These are phyloP conservation scores for Rotaria sp. DNA, from an alignment of 2,888 invertebrate species.

Conservation along the genomic window DNA sequence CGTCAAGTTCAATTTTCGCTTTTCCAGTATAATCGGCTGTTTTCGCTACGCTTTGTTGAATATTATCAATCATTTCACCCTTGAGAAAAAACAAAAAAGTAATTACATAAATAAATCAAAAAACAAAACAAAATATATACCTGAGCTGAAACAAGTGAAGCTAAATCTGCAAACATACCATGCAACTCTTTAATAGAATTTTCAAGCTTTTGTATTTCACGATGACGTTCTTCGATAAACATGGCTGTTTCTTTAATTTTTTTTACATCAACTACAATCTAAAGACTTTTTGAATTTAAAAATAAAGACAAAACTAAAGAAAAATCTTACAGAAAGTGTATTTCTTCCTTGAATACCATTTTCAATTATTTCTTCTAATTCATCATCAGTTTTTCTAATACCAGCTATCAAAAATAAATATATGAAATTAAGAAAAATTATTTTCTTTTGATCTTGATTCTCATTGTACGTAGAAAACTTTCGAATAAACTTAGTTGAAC, in stretches of 20 bases:
- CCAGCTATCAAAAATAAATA: not conserved
- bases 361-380: not conserved
- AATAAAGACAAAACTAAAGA: not conserved
- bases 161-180: slow-evolving; percentile 99
- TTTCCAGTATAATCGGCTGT: slow-evolving; percentile 99
- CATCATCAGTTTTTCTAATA: not conserved
- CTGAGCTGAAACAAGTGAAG: slow-evolving; percentile 92
- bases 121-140: slow-evolving; percentile 45
- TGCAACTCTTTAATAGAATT: slow-evolving; percentile 97
- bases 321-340: not conserved
- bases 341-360: not conserved
- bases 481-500: too few relatives aligned
- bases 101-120: too few relatives aligned
- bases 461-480: too few relatives aligned
- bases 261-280: slow-evolving; percentile 99
- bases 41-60: slow-evolving; percentile 99
- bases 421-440: too few relatives aligned
- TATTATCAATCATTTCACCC: slow-evolving; percentile 99
- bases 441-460: too few relatives aligned
- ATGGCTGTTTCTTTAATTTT: slow-evolving; percentile 98
- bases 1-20: slow-evolving; percentile 89
- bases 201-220: slow-evolving; percentile 98
- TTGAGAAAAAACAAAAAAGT: slow-evolving; percentile 58
- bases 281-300: slow-evolving; percentile 43
- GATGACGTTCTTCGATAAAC: slow-evolving; percentile 97